A percentile compares a stretch with the other conserved stretches of the same genome.
phyloP scores from a whole-genome alignment of 2,113 vertebrate species.

The Riparia riparia region DNA sequence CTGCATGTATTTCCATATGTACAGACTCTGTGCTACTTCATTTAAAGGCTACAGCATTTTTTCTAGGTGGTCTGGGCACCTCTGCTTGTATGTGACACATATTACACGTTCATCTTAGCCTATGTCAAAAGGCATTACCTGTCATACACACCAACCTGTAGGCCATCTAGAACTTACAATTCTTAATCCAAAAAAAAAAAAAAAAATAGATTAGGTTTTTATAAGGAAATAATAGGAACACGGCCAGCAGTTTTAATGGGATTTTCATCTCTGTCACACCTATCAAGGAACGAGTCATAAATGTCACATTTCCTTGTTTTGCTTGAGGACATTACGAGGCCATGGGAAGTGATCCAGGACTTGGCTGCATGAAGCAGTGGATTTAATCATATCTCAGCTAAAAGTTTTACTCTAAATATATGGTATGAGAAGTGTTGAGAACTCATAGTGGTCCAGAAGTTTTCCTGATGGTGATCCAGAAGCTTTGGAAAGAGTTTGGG shows the following conservation, averaged over 20 bases:
- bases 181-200: background rate
- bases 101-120: background rate
- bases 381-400: background rate
- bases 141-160: background rate
- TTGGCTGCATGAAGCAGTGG: background rate
- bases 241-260: background rate
- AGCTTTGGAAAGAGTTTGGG: background rate
- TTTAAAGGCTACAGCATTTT: background rate
- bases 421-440: background rate
- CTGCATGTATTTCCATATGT: background rate
- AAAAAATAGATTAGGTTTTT: background rate
- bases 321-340: background rate
- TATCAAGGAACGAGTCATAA: background rate
- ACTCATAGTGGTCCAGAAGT: background rate
- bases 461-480: background rate
- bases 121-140: background rate
- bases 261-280: background rate
- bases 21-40: background rate
- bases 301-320: background rate
- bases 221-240: background rate
- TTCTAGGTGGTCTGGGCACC: background rate
- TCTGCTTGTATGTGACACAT: background rate
- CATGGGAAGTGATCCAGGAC: background rate
- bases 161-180: background rate
- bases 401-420: background rate